Conservation (phyloP, 2,797 vertebrate species). For the Triplophysa yarkandensis region DNA sequence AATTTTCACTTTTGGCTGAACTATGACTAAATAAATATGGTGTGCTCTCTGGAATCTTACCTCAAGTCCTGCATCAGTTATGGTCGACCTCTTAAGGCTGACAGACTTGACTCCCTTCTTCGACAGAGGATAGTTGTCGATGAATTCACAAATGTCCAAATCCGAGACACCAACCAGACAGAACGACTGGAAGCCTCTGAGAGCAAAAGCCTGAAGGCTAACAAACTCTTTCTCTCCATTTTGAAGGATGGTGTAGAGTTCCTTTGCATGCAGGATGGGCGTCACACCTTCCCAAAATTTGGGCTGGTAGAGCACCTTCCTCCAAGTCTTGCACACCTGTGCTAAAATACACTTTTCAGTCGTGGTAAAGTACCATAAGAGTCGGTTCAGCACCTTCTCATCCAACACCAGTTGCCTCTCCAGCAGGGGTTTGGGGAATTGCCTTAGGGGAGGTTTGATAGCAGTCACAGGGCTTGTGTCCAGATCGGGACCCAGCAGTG, state of each 20-base stretch:
- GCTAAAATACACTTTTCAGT: slow-evolving; percentile 94
- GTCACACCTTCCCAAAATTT: slow-evolving; percentile 97
- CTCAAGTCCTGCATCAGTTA: slow-evolving; percentile 96
- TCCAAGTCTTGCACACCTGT: slow-evolving; percentile 96
- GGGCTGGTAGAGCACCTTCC: slow-evolving; percentile 94
- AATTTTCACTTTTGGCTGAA: too few species aligned
- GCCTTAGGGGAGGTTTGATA: slow-evolving; percentile 77
- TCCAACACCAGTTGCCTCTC: slow-evolving; percentile 91
- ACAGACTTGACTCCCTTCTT: slow-evolving; percentile 98
- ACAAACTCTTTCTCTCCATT: slow-evolving; percentile 96
- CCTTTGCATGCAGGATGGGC: slow-evolving; percentile 95
- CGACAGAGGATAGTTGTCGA: slow-evolving; percentile 97
- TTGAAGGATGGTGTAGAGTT: slow-evolving; percentile 90
- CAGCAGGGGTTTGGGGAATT: slow-evolving; percentile 67
- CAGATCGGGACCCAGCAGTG: slow-evolving; percentile 79
- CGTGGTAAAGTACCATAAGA: slow-evolving; percentile 97
- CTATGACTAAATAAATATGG: too few species aligned
- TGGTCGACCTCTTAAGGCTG: slow-evolving; percentile 97
- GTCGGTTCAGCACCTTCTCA: slow-evolving; percentile 93
- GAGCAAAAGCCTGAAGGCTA: slow-evolving; percentile 92
- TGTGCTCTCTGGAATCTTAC: slow-evolving; percentile 65
- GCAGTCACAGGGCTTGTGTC: slow-evolving; percentile 74
- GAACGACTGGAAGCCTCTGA: slow-evolving; percentile 95
- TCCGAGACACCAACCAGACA: slow-evolving; percentile 97
- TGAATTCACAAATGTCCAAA: slow-evolving; percentile 99